These are phyloP conservation scores for Hycleus cichorii DNA, from an alignment of 1,140 invertebrate genomes.

Conservation along the genomic window DNA sequence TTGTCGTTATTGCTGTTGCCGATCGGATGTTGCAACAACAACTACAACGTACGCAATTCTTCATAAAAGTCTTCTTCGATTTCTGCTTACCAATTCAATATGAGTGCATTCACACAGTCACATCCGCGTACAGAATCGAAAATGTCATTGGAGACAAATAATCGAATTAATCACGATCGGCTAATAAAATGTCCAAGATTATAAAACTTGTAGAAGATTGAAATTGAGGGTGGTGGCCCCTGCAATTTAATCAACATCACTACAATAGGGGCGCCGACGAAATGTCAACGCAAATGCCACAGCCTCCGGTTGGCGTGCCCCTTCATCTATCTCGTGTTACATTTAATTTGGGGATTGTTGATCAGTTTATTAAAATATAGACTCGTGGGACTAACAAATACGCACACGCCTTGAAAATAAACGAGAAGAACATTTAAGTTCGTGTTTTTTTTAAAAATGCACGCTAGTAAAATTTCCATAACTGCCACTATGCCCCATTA, in stretches of 20 bases:
- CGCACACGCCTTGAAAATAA: no score
- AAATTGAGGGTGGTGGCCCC: background rate
- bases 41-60: constrained; percentile 12
- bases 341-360: constrained; percentile 25
- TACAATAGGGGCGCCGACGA: constrained; percentile 4
- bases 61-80: constrained; percentile 7
- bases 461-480: no score
- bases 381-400: constrained; percentile 18
- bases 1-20: background rate
- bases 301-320: constrained; percentile 11
- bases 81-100: constrained; percentile 16
- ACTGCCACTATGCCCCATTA: no score
- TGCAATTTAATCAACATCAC: background rate
- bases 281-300: constrained; percentile 23
- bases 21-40: constrained; percentile 13
- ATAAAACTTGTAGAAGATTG: no score
- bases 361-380: constrained; percentile 17
- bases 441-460: no score
- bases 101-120: constrained; percentile 12
- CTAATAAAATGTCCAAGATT: background rate
- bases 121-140: constrained; percentile 15
- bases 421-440: no score
- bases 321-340: constrained; percentile 21
- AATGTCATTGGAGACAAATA: background rate
- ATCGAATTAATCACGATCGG: constrained; percentile 1